Percentiles rank a stretch among this genome's conserved stretches.
Evolutionary conservation across 2,113 vertebrate species (phyloP).

Genomic region (Elephas maximus): DNA sequence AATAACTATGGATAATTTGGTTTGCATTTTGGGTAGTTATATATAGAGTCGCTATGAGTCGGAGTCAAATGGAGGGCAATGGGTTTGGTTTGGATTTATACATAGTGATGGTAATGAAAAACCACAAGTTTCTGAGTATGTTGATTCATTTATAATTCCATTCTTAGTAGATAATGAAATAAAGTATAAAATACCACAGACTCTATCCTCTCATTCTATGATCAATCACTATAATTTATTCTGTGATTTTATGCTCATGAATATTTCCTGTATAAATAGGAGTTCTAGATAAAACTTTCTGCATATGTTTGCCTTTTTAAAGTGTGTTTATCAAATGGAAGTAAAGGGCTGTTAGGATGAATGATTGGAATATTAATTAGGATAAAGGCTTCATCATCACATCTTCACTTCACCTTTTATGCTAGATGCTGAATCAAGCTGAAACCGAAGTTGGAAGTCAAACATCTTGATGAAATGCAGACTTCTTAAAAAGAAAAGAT

Average conservation of each 20-base stretch:
- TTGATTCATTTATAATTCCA: not conserved
- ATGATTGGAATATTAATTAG: slow-evolving; percentile 63
- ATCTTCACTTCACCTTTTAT: slow-evolving; percentile 40
- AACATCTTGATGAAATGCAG: not conserved
- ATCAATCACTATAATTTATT: not conserved
- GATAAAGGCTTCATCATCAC: slow-evolving; percentile 29
- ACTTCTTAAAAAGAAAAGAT: not conserved
- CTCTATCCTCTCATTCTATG: not conserved
- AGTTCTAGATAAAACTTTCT: slow-evolving; percentile 10
- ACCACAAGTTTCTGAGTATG: not conserved
- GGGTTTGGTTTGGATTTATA: too few species aligned
- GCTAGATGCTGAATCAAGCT: slow-evolving; percentile 35
- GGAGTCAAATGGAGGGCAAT: too few species aligned
- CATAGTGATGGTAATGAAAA: not conserved
- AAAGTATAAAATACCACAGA: not conserved
- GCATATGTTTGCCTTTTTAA: not conserved
- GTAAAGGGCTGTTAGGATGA: not conserved
- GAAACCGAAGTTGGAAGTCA: slow-evolving; percentile 23
- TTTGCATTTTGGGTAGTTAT: not conserved
- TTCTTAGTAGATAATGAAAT: not conserved
- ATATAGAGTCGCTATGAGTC: not conserved
- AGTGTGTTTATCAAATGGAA: not conserved
- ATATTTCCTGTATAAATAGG: not conserved
- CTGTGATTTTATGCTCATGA: not conserved
- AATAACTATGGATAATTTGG: not conserved